A percentile compares a stretch with the other conserved stretches of the same genome.
These are phyloP conservation scores for Acinonyx jubatus DNA, from an alignment of 2,113 vertebrate species.

Conservation along the genomic window DNA sequence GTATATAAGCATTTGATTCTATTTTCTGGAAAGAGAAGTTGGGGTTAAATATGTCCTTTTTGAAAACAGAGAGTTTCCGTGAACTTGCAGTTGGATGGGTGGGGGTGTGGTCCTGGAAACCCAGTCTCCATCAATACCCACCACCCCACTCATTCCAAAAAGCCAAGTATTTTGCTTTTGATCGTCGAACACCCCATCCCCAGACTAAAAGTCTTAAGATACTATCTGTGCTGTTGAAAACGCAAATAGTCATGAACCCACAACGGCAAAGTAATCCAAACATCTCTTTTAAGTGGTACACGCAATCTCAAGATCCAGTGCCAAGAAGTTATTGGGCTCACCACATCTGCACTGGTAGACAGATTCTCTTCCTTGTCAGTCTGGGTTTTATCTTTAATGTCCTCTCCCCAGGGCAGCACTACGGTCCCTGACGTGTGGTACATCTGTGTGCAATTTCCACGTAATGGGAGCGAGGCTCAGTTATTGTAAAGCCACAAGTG, in stretches of 20 bases:
- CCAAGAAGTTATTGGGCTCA: slow-evolving; percentile 6
- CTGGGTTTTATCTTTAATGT: slow-evolving; percentile 55
- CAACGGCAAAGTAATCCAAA: not conserved
- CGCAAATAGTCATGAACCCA: slow-evolving; percentile 1
- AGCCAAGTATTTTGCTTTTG: not conserved
- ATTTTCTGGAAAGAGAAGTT: not conserved
- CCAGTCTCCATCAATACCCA: not conserved
- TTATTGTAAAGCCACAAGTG: slow-evolving; percentile 69
- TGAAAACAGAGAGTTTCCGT: not conserved
- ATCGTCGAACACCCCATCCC: not conserved
- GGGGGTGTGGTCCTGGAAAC: not conserved
- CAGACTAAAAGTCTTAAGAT: slow-evolving; percentile 47
- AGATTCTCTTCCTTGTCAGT: slow-evolving; percentile 29
- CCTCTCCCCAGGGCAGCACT: slow-evolving; percentile 26
- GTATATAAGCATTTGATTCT: not conserved
- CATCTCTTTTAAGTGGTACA: not conserved
- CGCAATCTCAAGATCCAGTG: not conserved
- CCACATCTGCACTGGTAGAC: slow-evolving; percentile 37
- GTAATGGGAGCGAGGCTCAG: slow-evolving; percentile 38
- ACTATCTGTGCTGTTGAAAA: slow-evolving; percentile 34
- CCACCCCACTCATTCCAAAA: not conserved
- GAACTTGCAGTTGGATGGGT: not conserved
- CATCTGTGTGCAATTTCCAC: slow-evolving; percentile 71
- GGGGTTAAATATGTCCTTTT: not conserved
- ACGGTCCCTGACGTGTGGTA: not conserved